Conservation (phyloP, 2,797 vertebrate genomes). For the Myotis daubentonii region DNA sequence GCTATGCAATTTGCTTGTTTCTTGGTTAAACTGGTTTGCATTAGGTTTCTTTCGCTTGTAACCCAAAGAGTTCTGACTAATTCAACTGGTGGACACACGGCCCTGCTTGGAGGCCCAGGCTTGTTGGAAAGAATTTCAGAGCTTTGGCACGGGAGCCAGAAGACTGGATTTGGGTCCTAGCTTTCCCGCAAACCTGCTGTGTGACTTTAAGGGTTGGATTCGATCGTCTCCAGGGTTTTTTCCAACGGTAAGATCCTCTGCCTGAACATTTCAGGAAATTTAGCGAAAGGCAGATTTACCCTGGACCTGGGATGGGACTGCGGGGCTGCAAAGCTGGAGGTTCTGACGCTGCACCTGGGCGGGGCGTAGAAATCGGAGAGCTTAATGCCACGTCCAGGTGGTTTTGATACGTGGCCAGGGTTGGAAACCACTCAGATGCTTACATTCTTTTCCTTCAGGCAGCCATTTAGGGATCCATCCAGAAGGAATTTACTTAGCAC, state of each 20-base stretch:
- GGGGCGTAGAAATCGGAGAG: neutral
- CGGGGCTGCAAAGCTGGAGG: neutral
- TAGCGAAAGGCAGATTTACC: constrained; percentile 43
- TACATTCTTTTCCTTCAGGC: neutral
- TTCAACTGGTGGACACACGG: neutral
- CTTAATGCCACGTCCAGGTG: neutral
- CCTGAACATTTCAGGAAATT: neutral
- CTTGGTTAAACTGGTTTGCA: neutral
- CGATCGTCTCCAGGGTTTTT: neutral
- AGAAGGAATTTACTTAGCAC: constrained; percentile 32
- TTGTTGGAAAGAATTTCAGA: neutral
- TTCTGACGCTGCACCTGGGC: neutral
- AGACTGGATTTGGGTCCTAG: neutral
- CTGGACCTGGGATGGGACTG: neutral
- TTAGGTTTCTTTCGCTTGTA: neutral
- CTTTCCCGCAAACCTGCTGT: neutral
- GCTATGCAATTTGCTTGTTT: neutral
- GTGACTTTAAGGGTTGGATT: neutral
- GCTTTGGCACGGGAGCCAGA: neutral
- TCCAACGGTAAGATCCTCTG: neutral
- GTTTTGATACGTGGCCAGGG: neutral
- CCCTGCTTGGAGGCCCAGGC: neutral
- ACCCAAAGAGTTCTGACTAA: neutral
- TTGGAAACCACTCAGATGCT: neutral
- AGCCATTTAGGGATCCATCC: neutral